Conservation (phyloP, 2,888 invertebrate genomes). For the Tenthredo mesomela region DNA sequence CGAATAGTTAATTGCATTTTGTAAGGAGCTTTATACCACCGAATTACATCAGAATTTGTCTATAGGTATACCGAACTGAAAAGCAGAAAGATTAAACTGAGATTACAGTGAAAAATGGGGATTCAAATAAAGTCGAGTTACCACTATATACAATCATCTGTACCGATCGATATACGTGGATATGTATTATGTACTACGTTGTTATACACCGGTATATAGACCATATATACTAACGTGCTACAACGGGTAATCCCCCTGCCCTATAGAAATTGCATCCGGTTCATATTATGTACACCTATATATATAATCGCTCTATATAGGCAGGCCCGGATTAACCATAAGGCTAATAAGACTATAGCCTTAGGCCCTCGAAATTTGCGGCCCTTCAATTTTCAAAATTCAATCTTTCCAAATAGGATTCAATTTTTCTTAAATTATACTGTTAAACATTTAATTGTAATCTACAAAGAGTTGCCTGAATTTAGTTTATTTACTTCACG, state of each 20-base stretch:
- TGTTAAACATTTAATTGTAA: too few species aligned
- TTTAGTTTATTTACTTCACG: too few species aligned
- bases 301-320: too few species aligned
- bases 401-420: too few species aligned
- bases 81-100: background rate
- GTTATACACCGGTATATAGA: background rate
- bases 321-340: too few species aligned
- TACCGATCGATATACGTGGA: background rate
- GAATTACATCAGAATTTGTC: background rate
- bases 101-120: background rate
- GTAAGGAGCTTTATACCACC: background rate
- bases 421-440: too few species aligned
- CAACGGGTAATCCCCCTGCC: constrained; percentile 6
- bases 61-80: background rate
- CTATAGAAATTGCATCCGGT: constrained; percentile 47
- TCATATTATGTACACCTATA: constrained; percentile 18
- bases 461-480: too few species aligned
- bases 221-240: background rate
- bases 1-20: too few species aligned
- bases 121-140: background rate
- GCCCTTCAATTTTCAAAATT: too few species aligned
- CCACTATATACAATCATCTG: background rate
- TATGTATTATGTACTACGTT: background rate
- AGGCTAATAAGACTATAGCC: too few species aligned
- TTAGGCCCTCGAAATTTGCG: too few species aligned